These are phyloP conservation scores for Oryzias woworae DNA, from an alignment of 2,113 vertebrate species.

Conservation along the genomic window DNA sequence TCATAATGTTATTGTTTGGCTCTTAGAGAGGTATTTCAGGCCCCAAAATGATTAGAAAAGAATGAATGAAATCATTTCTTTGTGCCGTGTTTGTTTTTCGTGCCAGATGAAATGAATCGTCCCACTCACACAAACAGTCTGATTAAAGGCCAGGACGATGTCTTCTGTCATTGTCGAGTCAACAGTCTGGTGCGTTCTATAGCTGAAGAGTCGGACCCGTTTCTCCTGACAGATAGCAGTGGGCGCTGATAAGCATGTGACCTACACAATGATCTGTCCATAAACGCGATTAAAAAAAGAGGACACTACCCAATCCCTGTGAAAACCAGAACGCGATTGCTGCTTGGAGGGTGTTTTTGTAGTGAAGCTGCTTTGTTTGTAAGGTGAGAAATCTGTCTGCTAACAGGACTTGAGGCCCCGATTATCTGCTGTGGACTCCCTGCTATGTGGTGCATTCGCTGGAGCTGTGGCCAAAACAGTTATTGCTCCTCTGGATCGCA, in stretches of 20 bases:
- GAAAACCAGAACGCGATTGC: neutral
- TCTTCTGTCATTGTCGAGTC: constrained; percentile 18
- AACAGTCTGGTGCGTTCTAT: constrained; percentile 3
- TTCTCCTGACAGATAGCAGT: neutral
- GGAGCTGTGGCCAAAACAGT: constrained; percentile 95
- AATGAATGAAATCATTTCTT: neutral
- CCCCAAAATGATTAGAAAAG: too few species aligned
- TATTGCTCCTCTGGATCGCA: constrained; percentile 94
- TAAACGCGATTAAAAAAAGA: neutral
- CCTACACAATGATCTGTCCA: neutral
- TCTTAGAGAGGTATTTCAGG: too few species aligned
- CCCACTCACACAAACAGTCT: neutral
- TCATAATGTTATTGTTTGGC: too few species aligned
- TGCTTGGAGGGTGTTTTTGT: too few species aligned
- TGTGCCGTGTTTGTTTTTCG: constrained; percentile 4
- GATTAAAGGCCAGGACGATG: neutral
- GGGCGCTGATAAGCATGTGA: neutral
- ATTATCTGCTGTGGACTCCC: constrained; percentile 81
- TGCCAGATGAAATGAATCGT: neutral
- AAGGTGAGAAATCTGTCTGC: constrained; percentile 3
- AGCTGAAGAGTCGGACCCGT: neutral
- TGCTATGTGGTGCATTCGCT: constrained; percentile 90
- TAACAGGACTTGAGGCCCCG: constrained; percentile 79
- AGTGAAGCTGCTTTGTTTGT: neutral
- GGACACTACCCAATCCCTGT: neutral